Conservation (phyloP, 2,888 invertebrate species). For the Euplexia lucipara region DNA sequence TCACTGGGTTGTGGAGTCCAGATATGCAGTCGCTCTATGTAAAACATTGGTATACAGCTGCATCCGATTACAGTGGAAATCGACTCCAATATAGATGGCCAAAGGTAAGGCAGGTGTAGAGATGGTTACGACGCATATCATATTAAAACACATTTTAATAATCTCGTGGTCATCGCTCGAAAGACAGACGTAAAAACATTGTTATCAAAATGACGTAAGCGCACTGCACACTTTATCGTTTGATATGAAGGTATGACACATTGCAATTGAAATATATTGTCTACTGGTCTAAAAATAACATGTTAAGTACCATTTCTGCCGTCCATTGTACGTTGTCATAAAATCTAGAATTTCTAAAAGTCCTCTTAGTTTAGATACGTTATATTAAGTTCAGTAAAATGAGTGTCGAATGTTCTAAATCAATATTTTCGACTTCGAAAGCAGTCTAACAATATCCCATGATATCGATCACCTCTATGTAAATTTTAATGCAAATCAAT, state of each 20-base stretch:
- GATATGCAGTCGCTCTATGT: too few species aligned
- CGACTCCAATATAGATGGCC: too few species aligned
- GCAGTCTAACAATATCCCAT: constrained; percentile 2
- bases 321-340: not conserved
- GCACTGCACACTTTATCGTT: constrained; percentile 8
- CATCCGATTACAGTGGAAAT: too few species aligned
- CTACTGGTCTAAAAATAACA: not conserved
- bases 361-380: too few species aligned
- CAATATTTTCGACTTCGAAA: not conserved
- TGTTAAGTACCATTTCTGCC: constrained; percentile 3
- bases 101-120: too few species aligned
- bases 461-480: not conserved
- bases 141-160: not conserved
- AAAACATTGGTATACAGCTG: too few species aligned
- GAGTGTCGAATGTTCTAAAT: too few species aligned
- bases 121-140: not conserved
- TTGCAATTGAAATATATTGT: not conserved
- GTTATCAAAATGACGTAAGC: constrained; percentile 1
- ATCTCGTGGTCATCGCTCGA: not conserved
- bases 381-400: not conserved
- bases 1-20: too few species aligned
- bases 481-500: constrained; percentile 30
- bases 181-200: constrained; percentile 9
- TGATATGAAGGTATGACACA: constrained; percentile 1
- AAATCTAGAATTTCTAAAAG: not conserved